Evolutionary conservation across 64 coral and sea anemone genomes (phyloP), one percentile per base, ranked within the genome.

Genomic region (Montipora sp.): DNA sequence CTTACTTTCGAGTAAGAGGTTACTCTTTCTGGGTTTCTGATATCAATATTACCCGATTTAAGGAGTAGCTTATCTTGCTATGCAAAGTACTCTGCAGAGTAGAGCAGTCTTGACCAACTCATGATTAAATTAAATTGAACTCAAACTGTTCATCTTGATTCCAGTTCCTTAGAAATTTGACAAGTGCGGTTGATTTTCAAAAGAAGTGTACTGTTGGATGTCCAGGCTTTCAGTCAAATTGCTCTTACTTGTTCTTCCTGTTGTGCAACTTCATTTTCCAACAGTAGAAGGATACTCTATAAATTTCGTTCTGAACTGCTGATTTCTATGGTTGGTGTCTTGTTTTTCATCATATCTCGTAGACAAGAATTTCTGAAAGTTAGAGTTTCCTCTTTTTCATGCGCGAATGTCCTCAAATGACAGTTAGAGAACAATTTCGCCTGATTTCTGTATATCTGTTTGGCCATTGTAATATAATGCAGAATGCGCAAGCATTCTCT

Each of bases 251-350:
- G 24, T 80, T 80, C 20, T 80, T 80, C 78, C 51, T 80, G 78
- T 51, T 80, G 78, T 80, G 78, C 78, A 80, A 80, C 78, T 80
- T 80, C 78, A 80, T 80, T 80, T 80, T 80, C 78, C 78, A 63
- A 63, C 59, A 16, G 59, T 79, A 13, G 16, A 79, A 79, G 11
- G 8, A 44, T 44, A 80, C 44, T 48, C 3, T 45, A 48, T 47
- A 45, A 80, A 80, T 45, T 45, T 48, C 51, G 78, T 51, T 81
- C 79, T 81, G 45, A 11, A 69, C 16, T 11, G 8, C 1, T 57
- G 2, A 10, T 46, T 7, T 80, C 7, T 51, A 80, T 47, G 22
- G 78, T 36, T 36, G 36, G 36, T 36, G 36, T 36, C 36, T 36
- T 36, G 36, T 36, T 1, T 36, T 36, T 36, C 77, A 79, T 20